phyloP scores from a whole-genome alignment of 2,888 invertebrate species.

The Dynastes grantii region DNA sequence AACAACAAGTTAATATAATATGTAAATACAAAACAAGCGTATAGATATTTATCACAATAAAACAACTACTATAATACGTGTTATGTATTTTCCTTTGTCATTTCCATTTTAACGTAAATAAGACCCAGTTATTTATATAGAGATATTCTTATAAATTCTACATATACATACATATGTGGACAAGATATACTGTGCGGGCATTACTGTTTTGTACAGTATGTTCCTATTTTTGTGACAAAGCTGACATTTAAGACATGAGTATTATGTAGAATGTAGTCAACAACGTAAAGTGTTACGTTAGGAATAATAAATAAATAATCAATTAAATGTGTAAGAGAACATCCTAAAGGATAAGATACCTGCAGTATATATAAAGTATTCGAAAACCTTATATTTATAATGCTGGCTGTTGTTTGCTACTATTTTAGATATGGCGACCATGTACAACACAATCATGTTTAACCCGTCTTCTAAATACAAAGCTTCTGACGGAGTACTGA shows the following conservation, averaged over 20 bases:
- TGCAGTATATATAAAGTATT: background rate
- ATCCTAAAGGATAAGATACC: background rate
- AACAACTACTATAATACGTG: constrained; percentile 28
- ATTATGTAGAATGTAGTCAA: background rate
- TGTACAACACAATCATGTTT: too few relatives aligned
- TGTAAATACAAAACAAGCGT: constrained; percentile 48
- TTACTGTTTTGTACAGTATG: constrained; percentile 58
- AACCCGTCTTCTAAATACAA: too few relatives aligned
- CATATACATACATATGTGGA: constrained; percentile 63
- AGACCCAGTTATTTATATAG: constrained; percentile 41
- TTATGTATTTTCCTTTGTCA: constrained; percentile 10
- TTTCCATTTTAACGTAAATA: constrained; percentile 39
- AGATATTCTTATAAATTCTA: constrained; percentile 47
- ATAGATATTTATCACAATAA: constrained; percentile 49
- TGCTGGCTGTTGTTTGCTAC: too few relatives aligned
- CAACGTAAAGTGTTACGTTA: too few relatives aligned
- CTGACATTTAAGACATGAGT: constrained; percentile 16
- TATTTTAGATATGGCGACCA: too few relatives aligned
- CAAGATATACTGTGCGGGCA: constrained; percentile 70
- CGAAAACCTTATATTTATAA: too few relatives aligned
- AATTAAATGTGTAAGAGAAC: too few relatives aligned
- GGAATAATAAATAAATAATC: too few relatives aligned
- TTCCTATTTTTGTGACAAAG: constrained; percentile 46
- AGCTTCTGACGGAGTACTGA: too few relatives aligned
- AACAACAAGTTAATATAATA: constrained; percentile 43